A percentile compares a stretch with the other conserved stretches of the same genome.
These are phyloP conservation scores for Teleogryllus occipitalis DNA, from an alignment of 1,140 invertebrate species.

Conservation along the genomic window DNA sequence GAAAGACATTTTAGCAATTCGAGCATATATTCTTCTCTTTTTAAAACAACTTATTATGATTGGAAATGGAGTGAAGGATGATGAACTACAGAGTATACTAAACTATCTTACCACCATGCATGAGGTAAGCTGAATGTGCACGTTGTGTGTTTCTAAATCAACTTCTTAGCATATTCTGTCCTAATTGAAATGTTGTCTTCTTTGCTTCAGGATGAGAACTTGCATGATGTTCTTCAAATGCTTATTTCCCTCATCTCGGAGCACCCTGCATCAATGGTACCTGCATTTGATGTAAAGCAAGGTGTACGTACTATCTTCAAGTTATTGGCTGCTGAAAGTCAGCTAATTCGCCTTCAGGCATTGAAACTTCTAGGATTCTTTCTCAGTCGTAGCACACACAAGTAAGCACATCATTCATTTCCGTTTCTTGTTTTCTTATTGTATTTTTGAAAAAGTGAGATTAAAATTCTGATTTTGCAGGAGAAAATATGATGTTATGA, in stretches of 20 bases:
- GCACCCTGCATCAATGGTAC: slow-evolving; percentile 96
- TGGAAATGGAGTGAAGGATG: slow-evolving; percentile 93
- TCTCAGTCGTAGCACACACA: slow-evolving; percentile 88
- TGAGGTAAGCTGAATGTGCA: slow-evolving; percentile 52
- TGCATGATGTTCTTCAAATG: slow-evolving; percentile 96
- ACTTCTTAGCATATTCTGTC: neutral
- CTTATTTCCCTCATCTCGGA: slow-evolving; percentile 95
- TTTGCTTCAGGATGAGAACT: slow-evolving; percentile 78
- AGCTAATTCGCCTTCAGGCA: slow-evolving; percentile 89
- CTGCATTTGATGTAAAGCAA: slow-evolving; percentile 94
- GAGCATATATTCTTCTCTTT: slow-evolving; percentile 91
- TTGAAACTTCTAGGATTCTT: slow-evolving; percentile 94
- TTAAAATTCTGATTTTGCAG: slow-evolving; percentile 42
- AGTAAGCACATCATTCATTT: slow-evolving; percentile 49
- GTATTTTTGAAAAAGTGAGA: neutral
- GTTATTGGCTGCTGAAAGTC: slow-evolving; percentile 86
- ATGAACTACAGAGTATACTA: slow-evolving; percentile 95
- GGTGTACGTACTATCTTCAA: slow-evolving; percentile 96
- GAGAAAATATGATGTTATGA: slow-evolving; percentile 97
- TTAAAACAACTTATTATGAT: slow-evolving; percentile 95
- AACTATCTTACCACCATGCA: slow-evolving; percentile 97
- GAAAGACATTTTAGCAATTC: slow-evolving; percentile 87
- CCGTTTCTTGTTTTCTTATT: neutral
- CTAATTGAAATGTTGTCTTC: neutral
- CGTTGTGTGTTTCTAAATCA: neutral